Conservation (phyloP, 2,113 vertebrate genomes). For the Phylloscopus trochiloides region DNA sequence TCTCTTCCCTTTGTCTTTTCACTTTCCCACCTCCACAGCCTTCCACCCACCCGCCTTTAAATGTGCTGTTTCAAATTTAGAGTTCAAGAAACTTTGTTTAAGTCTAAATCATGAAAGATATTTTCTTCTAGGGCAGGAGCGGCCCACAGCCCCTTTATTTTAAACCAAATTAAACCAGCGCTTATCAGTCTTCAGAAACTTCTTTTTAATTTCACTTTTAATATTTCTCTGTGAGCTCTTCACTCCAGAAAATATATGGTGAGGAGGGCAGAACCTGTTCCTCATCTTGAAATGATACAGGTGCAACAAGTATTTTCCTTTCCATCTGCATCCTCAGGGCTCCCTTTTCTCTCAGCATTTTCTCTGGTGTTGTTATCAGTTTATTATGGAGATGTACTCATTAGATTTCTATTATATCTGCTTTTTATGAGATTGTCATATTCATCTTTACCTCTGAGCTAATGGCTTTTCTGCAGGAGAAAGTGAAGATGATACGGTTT, state of each 20-base stretch:
- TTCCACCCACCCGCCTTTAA: constrained; percentile 76
- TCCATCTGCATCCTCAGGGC: not conserved
- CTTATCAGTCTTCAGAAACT: constrained; percentile 34
- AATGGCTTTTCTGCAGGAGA: not conserved
- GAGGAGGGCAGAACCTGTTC: not conserved
- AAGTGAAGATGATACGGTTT: not conserved
- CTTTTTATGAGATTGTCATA: not conserved
- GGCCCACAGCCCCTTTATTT: constrained; percentile 47
- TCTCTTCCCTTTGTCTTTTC: constrained; percentile 74
- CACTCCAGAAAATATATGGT: not conserved
- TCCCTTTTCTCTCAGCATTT: not conserved
- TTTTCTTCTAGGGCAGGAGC: constrained; percentile 43
- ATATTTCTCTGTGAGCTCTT: not conserved
- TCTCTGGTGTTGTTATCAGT: not conserved
- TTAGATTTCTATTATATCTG: not conserved
- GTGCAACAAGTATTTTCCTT: not conserved
- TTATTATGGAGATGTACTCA: not conserved
- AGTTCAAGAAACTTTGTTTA: constrained; percentile 75
- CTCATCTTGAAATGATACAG: not conserved
- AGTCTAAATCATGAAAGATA: constrained; percentile 61
- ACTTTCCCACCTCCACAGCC: constrained; percentile 71
- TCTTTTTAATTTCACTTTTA: not conserved
- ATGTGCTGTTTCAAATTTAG: constrained; percentile 71
- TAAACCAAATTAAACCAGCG: not conserved
- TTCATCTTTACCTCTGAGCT: not conserved